Evolutionary conservation across 2,797 vertebrate species (phyloP).

Genomic region (Melanotaenia maccullochi): DNA sequence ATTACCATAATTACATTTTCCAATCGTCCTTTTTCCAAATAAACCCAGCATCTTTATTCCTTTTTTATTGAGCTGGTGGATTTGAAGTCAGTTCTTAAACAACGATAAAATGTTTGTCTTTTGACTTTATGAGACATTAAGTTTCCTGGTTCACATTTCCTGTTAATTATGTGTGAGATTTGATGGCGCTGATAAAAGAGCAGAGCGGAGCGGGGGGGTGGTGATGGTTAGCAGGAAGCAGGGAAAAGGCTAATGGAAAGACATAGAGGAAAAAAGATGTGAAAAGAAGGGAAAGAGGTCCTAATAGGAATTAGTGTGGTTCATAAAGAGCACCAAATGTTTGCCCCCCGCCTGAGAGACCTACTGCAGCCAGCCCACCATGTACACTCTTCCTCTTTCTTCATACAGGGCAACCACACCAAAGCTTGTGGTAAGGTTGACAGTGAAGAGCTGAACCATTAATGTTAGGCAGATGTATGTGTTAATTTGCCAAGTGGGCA

Average conservation of each 20-base stretch:
- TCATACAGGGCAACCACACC: conserved; percentile 63
- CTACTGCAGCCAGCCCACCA: conserved; percentile 60
- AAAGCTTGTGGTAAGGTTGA: conserved; percentile 63
- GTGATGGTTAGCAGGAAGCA: conserved; percentile 55
- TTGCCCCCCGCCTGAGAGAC: conserved; percentile 65
- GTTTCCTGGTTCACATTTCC: conserved; percentile 79
- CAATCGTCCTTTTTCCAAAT: conserved; percentile 81
- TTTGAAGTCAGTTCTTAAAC: conserved; percentile 82
- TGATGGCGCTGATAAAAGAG: conserved; percentile 80
- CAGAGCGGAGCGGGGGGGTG: conserved; percentile 9
- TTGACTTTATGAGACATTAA: conserved; percentile 79
- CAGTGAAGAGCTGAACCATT: conserved; percentile 56
- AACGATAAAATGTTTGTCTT: conserved; percentile 81
- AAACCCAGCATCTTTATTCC: conserved; percentile 75
- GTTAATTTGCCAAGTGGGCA: conserved; percentile 53
- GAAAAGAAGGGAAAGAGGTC: conserved; percentile 28
- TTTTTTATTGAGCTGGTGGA: conserved; percentile 81
- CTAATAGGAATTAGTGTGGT: conserved; percentile 73
- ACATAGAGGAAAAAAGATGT: conserved; percentile 39
- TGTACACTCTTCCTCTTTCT: conserved; percentile 65
- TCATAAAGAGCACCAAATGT: conserved; percentile 76
- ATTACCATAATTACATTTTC: conserved; percentile 81
- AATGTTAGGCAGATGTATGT: conserved; percentile 51
- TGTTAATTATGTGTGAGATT: conserved; percentile 83
- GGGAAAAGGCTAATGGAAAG: conserved; percentile 60